Percentiles rank a stretch among this genome's conserved stretches.
Conservation (phyloP, 2,797 vertebrate genomes). For the Strix occidentalis region DNA sequence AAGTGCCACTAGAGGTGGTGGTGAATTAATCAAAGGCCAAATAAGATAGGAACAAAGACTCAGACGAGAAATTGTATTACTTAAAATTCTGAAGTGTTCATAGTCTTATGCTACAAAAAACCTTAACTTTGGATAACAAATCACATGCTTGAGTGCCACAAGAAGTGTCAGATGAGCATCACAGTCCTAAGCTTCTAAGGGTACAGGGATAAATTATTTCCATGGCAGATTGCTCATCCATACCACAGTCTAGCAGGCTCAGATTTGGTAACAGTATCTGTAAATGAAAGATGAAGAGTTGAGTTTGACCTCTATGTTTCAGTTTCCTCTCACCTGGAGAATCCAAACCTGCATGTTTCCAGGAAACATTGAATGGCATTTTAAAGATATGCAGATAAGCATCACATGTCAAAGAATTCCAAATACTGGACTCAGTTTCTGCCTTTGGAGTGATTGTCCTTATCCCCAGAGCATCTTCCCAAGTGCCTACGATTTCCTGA, state of each 20-base stretch:
- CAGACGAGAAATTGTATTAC: neutral
- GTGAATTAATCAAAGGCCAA: neutral
- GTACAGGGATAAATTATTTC: neutral
- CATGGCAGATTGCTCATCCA: accelerated
- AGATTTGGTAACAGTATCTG: neutral
- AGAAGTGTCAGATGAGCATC: neutral
- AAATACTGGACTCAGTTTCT: neutral
- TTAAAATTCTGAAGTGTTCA: neutral
- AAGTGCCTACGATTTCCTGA: neutral
- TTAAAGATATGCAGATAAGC: neutral
- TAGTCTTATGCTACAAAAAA: neutral
- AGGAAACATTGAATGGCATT: neutral
- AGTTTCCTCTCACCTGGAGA: neutral
- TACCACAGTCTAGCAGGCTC: neutral
- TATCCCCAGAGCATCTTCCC: neutral
- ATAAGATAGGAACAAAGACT: neutral
- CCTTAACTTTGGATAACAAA: neutral
- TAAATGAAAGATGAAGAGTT: neutral
- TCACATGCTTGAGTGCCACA: neutral
- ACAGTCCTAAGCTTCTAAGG: neutral
- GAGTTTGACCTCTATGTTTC: neutral
- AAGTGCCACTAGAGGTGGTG: neutral
- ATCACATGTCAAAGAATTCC: neutral
- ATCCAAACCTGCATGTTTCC: neutral
- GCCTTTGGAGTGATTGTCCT: neutral